A percentile compares a stretch with the other conserved stretches of the same genome.
phyloP scores from a whole-genome alignment of 2,888 invertebrate genomes.

The Slavum lentiscoides region DNA sequence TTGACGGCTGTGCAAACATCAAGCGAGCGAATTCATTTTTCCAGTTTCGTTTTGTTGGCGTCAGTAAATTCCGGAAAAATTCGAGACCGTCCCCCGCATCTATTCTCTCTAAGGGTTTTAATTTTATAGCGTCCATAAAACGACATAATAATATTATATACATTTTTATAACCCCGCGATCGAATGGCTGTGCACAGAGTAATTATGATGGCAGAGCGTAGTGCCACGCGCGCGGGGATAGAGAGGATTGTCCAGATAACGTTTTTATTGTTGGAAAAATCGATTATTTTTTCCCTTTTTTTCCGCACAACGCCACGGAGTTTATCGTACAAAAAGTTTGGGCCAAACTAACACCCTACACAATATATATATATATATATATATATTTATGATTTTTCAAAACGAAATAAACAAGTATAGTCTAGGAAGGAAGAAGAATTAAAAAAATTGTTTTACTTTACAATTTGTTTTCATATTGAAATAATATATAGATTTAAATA shows the following conservation, averaged over 20 bases:
- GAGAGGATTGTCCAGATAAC: constrained; percentile 40
- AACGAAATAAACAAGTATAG: background rate
- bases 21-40: background rate
- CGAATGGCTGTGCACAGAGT: constrained; percentile 29
- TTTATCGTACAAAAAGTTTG: constrained; percentile 38
- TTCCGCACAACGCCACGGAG: constrained; percentile 2
- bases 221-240: background rate
- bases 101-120: constrained; percentile 29
- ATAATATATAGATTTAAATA: no score
- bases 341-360: constrained; percentile 29
- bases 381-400: background rate
- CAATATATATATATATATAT: background rate
- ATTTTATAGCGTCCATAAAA: constrained; percentile 46
- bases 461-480: no score
- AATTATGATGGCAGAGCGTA: constrained; percentile 36
- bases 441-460: no score
- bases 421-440: no score
- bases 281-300: constrained; percentile 22
- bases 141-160: constrained; percentile 36
- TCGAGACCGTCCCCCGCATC: background rate
- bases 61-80: constrained; percentile 19
- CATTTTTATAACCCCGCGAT: constrained; percentile 42
- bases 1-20: constrained; percentile 14
- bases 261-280: constrained; percentile 35
- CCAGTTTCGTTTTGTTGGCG: constrained; percentile 13